Base-by-base conservation (phyloP, 1,140 invertebrate species). In the Zophobas atratus region DNA sequence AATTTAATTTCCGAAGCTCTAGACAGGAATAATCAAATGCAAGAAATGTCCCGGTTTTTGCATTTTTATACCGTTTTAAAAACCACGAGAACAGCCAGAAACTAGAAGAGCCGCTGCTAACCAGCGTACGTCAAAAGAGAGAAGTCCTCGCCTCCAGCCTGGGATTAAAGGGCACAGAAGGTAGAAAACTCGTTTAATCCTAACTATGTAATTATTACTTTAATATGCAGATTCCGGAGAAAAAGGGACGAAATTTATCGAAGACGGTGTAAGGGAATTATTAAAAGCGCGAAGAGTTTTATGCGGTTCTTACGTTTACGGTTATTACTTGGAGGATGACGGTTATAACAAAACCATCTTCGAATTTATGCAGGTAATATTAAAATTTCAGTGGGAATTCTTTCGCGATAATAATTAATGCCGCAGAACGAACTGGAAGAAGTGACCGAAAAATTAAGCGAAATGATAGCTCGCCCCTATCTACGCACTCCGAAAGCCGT, bases 311-410 rank as follows among this genome's bases (percentile, higher is more conserved):
- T 93, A 93, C 84, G 91, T 92, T 1, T 93, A 92, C 85, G 92
- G 91, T 1, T 93, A 90, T 83, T 93, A 92, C 82, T 82, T 93
- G 20, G 89, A 89, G 81, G 91, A 92, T 81, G 91, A 91, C 82
- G 90, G 91, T 1, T 91, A 92, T 81, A 92, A 92, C 81, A 91
- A 91, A 84, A 90, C 89, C 71, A 92, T 93, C 46, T 93, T 93
- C 87, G 92, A 93, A 85, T 92, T 91, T 82, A 92, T 93, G 90
- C 92, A 92, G 89, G 91, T 92, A 86, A 82, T 67, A 67, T 67
- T 67, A 67, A 67, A 67, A 67, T 67, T 67, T 32, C n/a, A 43
- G 20, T 76, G 49, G 34, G 43, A 43, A 43, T 4, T 56, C 38
- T 70, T 73, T 39, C 60, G 57, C 5, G 56, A 32, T 77, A 74